These are phyloP conservation scores for Chondrilla cf. caribensis DNA, from an alignment of 37 sponge, comb jelly and placozoan genomes.

Conservation along the genomic window DNA sequence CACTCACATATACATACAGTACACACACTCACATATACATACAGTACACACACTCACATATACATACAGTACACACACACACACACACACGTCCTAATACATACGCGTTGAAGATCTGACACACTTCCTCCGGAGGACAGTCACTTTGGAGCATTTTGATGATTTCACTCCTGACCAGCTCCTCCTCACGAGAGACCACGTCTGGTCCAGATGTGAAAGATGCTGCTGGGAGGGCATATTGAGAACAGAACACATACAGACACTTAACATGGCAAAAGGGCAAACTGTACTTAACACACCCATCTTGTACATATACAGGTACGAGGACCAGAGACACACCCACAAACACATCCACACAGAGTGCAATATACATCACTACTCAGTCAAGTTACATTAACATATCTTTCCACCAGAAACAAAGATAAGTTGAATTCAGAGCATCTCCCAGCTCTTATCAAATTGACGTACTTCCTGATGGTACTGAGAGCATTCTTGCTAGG, in stretches of 20 bases:
- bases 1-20: neutral
- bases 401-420: too few relatives aligned
- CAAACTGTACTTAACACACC: neutral
- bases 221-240: neutral
- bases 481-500: neutral
- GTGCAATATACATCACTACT: too few relatives aligned
- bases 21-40: too few relatives aligned
- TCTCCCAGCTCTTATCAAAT: too few relatives aligned
- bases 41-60: neutral
- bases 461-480: neutral
- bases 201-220: neutral
- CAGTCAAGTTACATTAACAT: too few relatives aligned
- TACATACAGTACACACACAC: neutral
- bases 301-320: neutral
- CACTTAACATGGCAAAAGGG: neutral
- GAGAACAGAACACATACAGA: too few relatives aligned
- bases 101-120: neutral
- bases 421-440: too few relatives aligned
- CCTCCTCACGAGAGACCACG: neutral
- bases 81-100: neutral
- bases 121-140: constrained; percentile 4
- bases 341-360: too few relatives aligned
- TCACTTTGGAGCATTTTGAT: neutral
- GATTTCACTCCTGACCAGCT: neutral
- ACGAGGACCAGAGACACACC: too few relatives aligned